Evolutionary conservation across 2,797 vertebrate genomes (phyloP).

Genomic region (Leptoclinus maculatus): DNA sequence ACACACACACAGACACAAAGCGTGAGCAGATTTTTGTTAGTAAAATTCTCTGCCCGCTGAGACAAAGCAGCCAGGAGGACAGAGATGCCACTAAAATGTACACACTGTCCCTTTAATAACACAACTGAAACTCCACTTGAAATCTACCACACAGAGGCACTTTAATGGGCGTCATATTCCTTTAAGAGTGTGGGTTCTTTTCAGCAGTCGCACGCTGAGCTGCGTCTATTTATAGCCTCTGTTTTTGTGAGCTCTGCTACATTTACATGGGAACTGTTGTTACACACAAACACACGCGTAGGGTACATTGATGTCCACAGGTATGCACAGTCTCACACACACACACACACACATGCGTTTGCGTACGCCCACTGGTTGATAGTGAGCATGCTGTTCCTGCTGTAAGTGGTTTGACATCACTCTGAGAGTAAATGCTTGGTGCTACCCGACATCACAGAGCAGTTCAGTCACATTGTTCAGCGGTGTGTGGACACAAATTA

Average conservation of each 20-base stretch:
- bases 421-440: constrained; percentile 29
- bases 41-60: too few relatives aligned
- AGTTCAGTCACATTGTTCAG: not conserved
- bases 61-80: too few relatives aligned
- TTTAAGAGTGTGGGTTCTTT: constrained; percentile 62
- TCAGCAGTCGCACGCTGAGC: constrained; percentile 45
- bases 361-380: constrained; percentile 5
- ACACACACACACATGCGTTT: constrained; percentile 12
- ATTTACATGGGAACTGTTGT: constrained; percentile 30
- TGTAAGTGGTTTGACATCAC: constrained; percentile 18
- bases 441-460: constrained; percentile 1
- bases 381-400: constrained; percentile 6
- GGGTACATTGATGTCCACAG: not conserved
- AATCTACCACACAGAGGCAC: constrained; percentile 1
- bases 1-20: too few relatives aligned
- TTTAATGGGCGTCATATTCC: constrained; percentile 38
- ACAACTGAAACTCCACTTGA: not conserved
- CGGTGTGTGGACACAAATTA: not conserved
- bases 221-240: constrained; percentile 62
- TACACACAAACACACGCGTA: not conserved
- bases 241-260: constrained; percentile 53
- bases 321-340: not conserved
- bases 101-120: not conserved
- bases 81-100: not conserved
- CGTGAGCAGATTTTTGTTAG: too few relatives aligned